These are phyloP conservation scores for Limnephilus marmoratus DNA, from an alignment of 2,888 invertebrate species.

Conservation along the genomic window DNA sequence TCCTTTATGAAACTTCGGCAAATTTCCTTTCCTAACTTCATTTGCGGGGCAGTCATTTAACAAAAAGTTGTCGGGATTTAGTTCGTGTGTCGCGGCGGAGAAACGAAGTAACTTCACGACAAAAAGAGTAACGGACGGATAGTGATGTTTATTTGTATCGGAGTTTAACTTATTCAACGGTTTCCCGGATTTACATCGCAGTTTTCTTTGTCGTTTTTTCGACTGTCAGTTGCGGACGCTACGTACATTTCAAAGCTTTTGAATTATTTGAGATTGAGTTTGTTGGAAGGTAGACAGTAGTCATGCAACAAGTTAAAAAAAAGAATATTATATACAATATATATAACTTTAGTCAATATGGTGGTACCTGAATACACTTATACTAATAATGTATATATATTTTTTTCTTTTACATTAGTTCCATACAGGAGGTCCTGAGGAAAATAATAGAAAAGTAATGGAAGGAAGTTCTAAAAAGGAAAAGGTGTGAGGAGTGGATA, in stretches of 20 bases:
- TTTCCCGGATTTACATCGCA: conserved; percentile 47
- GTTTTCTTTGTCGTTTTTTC: not conserved
- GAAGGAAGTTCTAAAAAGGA: too few relatives aligned
- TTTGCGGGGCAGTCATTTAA: conserved; percentile 58
- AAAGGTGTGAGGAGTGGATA: too few relatives aligned
- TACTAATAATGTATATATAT: too few relatives aligned
- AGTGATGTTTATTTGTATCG: conserved; percentile 54
- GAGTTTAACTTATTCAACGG: conserved; percentile 55
- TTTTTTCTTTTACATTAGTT: too few relatives aligned
- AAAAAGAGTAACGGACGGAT: conserved; percentile 42
- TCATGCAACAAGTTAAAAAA: not conserved
- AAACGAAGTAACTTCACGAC: conserved; percentile 4
- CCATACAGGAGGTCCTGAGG: too few relatives aligned
- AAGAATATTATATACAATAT: too few relatives aligned
- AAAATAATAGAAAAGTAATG: too few relatives aligned
- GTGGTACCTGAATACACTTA: too few relatives aligned
- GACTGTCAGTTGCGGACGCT: not conserved
- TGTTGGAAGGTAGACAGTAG: not conserved
- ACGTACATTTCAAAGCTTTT: not conserved
- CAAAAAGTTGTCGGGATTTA: conserved; percentile 43
- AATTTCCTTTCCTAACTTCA: conserved; percentile 60
- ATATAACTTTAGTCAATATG: too few relatives aligned
- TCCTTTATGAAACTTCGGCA: conserved; percentile 53
- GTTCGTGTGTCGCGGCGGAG: conserved; percentile 45
- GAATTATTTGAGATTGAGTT: not conserved